Conservation (phyloP, 2,888 invertebrate genomes). For the Halictus ligatus region DNA sequence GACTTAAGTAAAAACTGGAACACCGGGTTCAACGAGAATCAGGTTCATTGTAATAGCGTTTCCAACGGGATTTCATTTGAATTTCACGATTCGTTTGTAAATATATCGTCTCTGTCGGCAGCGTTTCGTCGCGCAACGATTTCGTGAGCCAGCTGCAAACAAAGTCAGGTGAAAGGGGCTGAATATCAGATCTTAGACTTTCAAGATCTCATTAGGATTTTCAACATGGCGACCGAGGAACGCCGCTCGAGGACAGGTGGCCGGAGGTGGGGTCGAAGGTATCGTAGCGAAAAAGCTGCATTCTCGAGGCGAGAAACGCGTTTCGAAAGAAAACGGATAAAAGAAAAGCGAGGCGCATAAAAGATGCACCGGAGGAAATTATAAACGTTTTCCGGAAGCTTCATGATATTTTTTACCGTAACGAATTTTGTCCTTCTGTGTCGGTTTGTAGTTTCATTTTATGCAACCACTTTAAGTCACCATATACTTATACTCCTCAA, state of each 20-base stretch:
- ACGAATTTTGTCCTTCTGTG: not conserved
- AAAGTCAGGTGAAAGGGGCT: constrained; percentile 56
- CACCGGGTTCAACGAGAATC: not conserved
- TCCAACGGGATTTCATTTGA: constrained; percentile 43
- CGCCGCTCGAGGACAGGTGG: not conserved
- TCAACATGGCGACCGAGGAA: constrained; percentile 35
- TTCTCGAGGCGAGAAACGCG: constrained; percentile 20
- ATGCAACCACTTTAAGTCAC: not conserved
- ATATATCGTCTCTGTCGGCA: constrained; percentile 44
- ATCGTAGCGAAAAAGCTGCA: constrained; percentile 29
- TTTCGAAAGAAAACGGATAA: constrained; percentile 16
- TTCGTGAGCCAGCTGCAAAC: constrained; percentile 56
- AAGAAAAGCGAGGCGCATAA: constrained; percentile 30
- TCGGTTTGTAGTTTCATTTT: not conserved
- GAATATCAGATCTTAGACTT: constrained; percentile 64
- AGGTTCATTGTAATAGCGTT: constrained; percentile 16
- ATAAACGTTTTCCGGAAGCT: constrained; percentile 12
- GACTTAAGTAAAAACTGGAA: not conserved
- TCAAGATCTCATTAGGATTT: constrained; percentile 66
- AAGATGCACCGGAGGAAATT: constrained; percentile 35
- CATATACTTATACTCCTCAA: not conserved
- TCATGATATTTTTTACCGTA: not conserved
- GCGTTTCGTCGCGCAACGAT: constrained; percentile 51
- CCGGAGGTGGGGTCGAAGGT: not conserved
- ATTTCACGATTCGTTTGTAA: constrained; percentile 58